phyloP scores from a whole-genome alignment of 1,140 invertebrate genomes.

The Zaprionus taronus region DNA sequence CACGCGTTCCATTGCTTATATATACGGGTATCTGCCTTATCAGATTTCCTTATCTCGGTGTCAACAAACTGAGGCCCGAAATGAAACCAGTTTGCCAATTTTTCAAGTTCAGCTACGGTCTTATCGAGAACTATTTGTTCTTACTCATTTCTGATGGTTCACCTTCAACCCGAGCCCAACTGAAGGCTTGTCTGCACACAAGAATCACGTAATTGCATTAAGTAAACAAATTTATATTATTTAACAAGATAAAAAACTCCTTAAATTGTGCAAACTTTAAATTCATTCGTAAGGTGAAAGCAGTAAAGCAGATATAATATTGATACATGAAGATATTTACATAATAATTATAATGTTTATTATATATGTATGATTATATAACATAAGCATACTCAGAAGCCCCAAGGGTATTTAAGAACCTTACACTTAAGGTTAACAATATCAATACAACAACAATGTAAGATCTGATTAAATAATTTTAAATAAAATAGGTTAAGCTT shows the following conservation, averaged over 20 bases:
- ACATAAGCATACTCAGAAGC: not conserved
- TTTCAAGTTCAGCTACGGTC: slow-evolving; percentile 50
- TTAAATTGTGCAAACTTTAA: not conserved
- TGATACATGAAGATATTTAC: too few relatives aligned
- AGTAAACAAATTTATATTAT: not conserved
- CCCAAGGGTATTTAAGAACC: not conserved
- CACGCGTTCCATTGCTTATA: slow-evolving; percentile 48
- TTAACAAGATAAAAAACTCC: not conserved
- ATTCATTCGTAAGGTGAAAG: not conserved
- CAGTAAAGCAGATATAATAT: not conserved
- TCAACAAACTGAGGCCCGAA: slow-evolving; percentile 49
- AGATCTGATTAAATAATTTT: too few relatives aligned
- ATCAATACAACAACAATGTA: too few relatives aligned
- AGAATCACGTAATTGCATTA: slow-evolving; percentile 2
- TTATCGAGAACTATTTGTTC: slow-evolving; percentile 55
- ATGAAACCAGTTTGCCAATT: slow-evolving; percentile 49
- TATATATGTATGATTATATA: not conserved
- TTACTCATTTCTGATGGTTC: slow-evolving; percentile 32
- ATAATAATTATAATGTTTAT: too few relatives aligned
- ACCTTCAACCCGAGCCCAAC: slow-evolving; percentile 41
- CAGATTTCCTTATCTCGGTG: slow-evolving; percentile 46
- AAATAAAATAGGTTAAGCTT: too few relatives aligned
- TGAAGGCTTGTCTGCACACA: not conserved
- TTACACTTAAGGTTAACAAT: not conserved
- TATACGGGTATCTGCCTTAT: slow-evolving; percentile 35